Base-by-base conservation (phyloP, 2,113 vertebrate genomes). In the Murina feae region DNA sequence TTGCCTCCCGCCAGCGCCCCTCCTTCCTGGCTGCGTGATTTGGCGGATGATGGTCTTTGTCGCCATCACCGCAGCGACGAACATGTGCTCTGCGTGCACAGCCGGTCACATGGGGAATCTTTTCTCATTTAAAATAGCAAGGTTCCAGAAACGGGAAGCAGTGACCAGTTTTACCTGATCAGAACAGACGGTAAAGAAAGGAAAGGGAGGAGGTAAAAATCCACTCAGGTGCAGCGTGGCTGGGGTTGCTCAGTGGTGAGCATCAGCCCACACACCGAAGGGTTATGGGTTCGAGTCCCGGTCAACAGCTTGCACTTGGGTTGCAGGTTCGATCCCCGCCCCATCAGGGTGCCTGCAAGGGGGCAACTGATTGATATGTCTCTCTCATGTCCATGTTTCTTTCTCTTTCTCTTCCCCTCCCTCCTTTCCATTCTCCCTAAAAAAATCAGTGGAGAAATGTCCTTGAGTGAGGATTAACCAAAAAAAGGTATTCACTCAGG, bases 1-100 rank as follows among this genome's bases (percentile, higher is more conserved):
- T 0, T 5, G 0, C 17, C 53, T 14, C 12, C 60, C 1, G 1
- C 37, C 23, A 0, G 5, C 2, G 21, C 0, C 44, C 7, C 0
- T 18, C 51, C 7, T 0, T 18, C 51, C 49, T 8, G 47, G 35
- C 85, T 1, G 1, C 9, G 51, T 7, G 37, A 6, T 1, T 3
- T 18, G 28, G 75, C 2, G 69, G 42, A 9, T 9, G 25, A 1
- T 7, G 82, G 11, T 63, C 55, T 87, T 71, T 14, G 2, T 16
- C 0, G 2, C 53, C 5, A 1, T 17, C 7, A 16, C 20, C 18
- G 2, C 30, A 23, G 82, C 51, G 6, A 0, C 2, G 5, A 10
- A 3, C n/a, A 1, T 20, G 0, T 20, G 8, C 58, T 60, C 66
- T 55, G 65, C 20, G 63, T 25, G 63, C 6, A 6, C 42, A 44